Conservation (phyloP, 1,140 invertebrate genomes). For the Odontomachus brunneus region DNA sequence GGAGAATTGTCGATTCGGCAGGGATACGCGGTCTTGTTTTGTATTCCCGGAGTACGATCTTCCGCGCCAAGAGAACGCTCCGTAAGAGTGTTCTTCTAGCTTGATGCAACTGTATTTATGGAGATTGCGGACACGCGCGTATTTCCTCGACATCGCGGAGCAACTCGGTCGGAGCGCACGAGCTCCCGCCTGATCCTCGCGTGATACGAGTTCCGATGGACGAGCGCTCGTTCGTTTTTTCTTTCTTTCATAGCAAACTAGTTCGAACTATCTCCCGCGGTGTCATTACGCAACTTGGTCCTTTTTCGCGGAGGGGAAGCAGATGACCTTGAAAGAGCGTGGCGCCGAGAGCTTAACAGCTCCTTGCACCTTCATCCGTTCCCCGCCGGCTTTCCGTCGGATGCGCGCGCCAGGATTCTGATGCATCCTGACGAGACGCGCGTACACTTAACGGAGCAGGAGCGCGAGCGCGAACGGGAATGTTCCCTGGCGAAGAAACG, state of each 20-base stretch:
- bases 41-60: too few species aligned
- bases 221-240: constrained; percentile 5
- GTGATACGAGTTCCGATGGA: constrained; percentile 7
- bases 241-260: constrained; percentile 25
- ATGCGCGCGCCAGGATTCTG: constrained; percentile 11
- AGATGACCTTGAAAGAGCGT: constrained; percentile 59
- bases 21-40: background rate
- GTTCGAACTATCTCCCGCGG: constrained; percentile 12
- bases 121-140: background rate
- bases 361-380: constrained; percentile 61
- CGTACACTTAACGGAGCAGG: too few species aligned
- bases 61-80: background rate
- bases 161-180: background rate
- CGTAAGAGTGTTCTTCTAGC: too few species aligned
- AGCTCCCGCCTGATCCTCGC: background rate
- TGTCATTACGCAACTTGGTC: constrained; percentile 30
- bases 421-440: background rate
- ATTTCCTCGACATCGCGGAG: background rate
- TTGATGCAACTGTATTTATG: background rate
- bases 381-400: constrained; percentile 57
- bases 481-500: constrained; percentile 49
- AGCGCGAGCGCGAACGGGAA: background rate
- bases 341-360: constrained; percentile 42
- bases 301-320: constrained; percentile 37
- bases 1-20: background rate